These are phyloP conservation scores for Flexamia atlantica DNA, from an alignment of 2,888 invertebrate genomes.

Conservation along the genomic window DNA sequence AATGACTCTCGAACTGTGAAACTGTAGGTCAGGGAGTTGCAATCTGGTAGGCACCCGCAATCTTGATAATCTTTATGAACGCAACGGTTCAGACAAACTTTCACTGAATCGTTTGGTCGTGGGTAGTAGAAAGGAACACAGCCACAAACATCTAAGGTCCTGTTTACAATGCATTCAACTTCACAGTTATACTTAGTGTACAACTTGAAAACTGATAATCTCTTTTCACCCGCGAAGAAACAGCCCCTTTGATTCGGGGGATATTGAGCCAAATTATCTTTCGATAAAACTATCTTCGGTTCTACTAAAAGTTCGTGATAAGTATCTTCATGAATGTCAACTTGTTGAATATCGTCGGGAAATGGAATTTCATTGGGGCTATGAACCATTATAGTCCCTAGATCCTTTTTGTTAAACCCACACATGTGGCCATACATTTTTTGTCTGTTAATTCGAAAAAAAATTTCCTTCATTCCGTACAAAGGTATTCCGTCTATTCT, in stretches of 20 bases:
- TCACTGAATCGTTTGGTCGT: not conserved
- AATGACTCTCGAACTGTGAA: not conserved
- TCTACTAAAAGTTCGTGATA: not conserved
- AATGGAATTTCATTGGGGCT: slow-evolving; percentile 6
- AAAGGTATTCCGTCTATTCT: not conserved
- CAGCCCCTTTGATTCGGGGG: not conserved
- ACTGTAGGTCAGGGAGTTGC: not conserved
- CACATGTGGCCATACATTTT: not conserved
- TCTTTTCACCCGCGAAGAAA: not conserved
- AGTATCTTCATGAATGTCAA: too few species aligned
- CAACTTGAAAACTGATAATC: not conserved
- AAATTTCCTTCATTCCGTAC: not conserved
- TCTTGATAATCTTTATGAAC: too few species aligned
- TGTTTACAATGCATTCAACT: not conserved
- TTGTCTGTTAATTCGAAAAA: not conserved
- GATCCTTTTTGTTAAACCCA: not conserved
- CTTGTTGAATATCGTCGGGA: not conserved
- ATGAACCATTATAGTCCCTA: not conserved
- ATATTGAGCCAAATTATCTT: not conserved
- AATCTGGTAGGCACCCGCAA: not conserved
- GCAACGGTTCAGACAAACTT: not conserved
- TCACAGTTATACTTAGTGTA: slow-evolving; percentile 18
- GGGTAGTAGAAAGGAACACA: not conserved
- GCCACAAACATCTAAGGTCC: not conserved
- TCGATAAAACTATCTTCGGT: not conserved